Base-by-base conservation (phyloP, 2,797 vertebrate genomes). In the Chaetodon trifasciatus region DNA sequence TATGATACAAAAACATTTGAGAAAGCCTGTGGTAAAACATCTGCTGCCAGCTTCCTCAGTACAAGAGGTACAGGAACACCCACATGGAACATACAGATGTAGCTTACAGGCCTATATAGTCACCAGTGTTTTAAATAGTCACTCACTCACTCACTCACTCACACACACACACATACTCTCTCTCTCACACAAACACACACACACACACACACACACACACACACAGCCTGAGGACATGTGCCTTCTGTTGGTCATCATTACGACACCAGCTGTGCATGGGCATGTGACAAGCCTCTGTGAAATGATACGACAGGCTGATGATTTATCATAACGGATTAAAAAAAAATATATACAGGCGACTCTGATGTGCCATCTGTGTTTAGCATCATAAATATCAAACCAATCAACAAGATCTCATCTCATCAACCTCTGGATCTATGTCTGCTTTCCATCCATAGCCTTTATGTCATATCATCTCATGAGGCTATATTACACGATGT, bases 181-280 rank as follows among this genome's bases (percentile, higher is more conserved):
- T n/a, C n/a, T n/a, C n/a, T n/a, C 19, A 60, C 32, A 60, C 16
- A 58, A 6, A 58, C 5, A 46, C 15, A 15, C 21, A 23, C 21
- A 52, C 49, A 50, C 21, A n/a, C 21, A n/a, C 49, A 50, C 49
- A 11, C 11, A 57, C 19, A 60, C 32, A 60, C 16, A 58, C 15
- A 37, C 46, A 37, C 53, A 56, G 44, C 56, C 46, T 2, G 42
- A 69, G 74, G 74, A 70, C 4, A 11, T 64, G 67, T 40, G 24
- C 58, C 70, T 79, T 65, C 40, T 74, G 49, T 66, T 50, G 46
- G 16, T 65, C 24, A 76, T 86, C 52, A 57, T 55, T 11, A 73
- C 55, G 50, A 79, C 52, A 70, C 76, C 78, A 81, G 81, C 81
- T 79, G 72, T 73, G 60, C 57, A 71, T 32, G 49, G 56, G 37